Conservation (phyloP, 2,888 invertebrate species). For the Archaeoteleia sp. region DNA sequence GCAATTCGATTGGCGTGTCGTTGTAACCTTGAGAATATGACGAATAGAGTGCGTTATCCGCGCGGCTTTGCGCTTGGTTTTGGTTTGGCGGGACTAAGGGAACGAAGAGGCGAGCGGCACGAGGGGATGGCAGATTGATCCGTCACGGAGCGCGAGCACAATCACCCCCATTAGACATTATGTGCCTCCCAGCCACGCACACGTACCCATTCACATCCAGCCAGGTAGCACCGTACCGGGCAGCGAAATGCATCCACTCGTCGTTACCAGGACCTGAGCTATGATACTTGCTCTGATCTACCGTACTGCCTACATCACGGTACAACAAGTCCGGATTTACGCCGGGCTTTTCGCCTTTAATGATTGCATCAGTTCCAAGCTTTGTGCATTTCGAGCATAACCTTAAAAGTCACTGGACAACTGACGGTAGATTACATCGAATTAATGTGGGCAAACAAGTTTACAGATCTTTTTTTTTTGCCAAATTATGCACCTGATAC, state of each 20-base stretch:
- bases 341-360: slow-evolving; percentile 42
- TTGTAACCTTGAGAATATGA: slow-evolving; percentile 61
- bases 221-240: slow-evolving; percentile 55
- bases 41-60: slow-evolving; percentile 69
- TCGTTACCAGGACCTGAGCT: slow-evolving; percentile 63
- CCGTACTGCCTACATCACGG: slow-evolving; percentile 55
- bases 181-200: slow-evolving; percentile 68
- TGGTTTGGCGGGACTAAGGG: slow-evolving; percentile 61
- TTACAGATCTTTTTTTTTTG: too few species aligned
- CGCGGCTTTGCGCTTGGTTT: slow-evolving; percentile 66
- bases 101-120: slow-evolving; percentile 54
- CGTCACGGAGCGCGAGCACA: slow-evolving; percentile 74
- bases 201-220: slow-evolving; percentile 53
- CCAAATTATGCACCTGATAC: too few species aligned
- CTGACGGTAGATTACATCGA: background rate
- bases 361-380: slow-evolving; percentile 11
- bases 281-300: slow-evolving; percentile 69
- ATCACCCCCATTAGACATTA: slow-evolving; percentile 75
- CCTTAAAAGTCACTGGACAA: background rate
- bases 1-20: slow-evolving; percentile 49
- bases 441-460: too few species aligned
- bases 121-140: slow-evolving; percentile 74
- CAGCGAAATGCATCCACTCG: slow-evolving; percentile 67
- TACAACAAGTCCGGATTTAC: slow-evolving; percentile 57
- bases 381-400: background rate